phyloP scores from a whole-genome alignment of 2,888 invertebrate genomes.

The Leucophora obtusa region DNA sequence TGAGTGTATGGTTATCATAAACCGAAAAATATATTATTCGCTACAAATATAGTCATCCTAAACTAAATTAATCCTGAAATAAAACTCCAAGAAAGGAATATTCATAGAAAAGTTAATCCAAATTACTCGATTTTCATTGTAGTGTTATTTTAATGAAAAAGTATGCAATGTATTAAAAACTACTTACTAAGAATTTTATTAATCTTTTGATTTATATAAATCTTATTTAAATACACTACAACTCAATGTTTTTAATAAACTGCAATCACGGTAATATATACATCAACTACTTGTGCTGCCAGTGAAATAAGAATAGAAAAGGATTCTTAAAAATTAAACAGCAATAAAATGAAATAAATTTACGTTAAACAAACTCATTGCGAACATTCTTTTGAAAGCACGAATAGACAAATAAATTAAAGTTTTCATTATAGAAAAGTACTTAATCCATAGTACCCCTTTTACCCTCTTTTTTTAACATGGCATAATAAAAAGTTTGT shows the following conservation, averaged over 20 bases:
- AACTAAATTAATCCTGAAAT: no score
- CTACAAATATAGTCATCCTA: no score
- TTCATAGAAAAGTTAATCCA: no score
- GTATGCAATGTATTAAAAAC: no score
- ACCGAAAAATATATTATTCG: no score
- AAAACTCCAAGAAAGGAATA: no score
- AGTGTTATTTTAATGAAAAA: no score
- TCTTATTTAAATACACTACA: neutral
- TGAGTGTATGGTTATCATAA: no score
- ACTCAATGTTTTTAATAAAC: neutral
- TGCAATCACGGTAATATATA: neutral
- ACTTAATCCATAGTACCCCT: constrained; percentile 36
- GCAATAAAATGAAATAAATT: constrained; percentile 13
- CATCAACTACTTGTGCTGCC: constrained; percentile 5
- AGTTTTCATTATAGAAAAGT: constrained; percentile 51
- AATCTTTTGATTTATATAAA: neutral
- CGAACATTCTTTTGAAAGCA: constrained; percentile 31
- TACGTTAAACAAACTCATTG: constrained; percentile 39
- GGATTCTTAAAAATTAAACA: neutral
- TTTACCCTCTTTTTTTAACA: neutral
- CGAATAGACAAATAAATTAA: constrained; percentile 53
- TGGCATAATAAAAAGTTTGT: constrained; percentile 14
- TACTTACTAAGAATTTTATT: no score
- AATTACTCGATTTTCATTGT: no score
- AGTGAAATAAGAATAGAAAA: neutral